Evolutionary conservation across 2,797 vertebrate genomes (phyloP), one percentile per base, ranked within the genome.

Genomic region (Cephalopachus bancanus): DNA sequence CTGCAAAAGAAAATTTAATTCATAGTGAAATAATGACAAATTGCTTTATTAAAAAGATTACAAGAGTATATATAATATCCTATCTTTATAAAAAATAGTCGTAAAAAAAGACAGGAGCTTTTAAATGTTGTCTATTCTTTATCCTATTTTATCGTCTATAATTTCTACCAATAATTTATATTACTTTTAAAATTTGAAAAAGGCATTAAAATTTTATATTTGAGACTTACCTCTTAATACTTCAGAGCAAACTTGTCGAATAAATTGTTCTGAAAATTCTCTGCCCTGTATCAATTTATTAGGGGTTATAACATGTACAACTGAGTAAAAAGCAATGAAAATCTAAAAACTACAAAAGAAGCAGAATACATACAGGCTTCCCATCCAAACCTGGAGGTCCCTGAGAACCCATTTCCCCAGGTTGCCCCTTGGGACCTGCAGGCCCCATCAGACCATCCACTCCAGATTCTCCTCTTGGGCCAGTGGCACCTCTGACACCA

Each of bases 211-310:
- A 80, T 7, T 89, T 55, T 79, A 65, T 9, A 1, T 86, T 96
- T 96, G 85, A 97, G 95, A 99, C 99, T 99, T 98, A 99, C 99
- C 98, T 98, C 99, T 99, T 98, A 99, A 98, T 93, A 99, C 98
- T 76, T 99, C 99, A 97, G 99, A 99, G 98, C 99, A 99, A 97
- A 99, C 99, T 97, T 99, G 99, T 6, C 99, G 99, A 98, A 99
- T 99, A 98, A 99, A 99, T 96, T 98, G 98, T 98, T 99, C 99
- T 49, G 99, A 99, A 98, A 99, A 98, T 95, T 99, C 99, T 98
- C 98, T 99, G 87, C 98, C 99, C 99, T 99, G 97, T 92, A 98
- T 97, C 91, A 97, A 96, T 98, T 44, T 97, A 72, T 97, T 90
- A 96, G 85, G 1, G 0, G 69, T 97, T 97, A 86, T 84, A 93